Conservation (phyloP, 2,888 invertebrate genomes). For the Apamea crenata region DNA sequence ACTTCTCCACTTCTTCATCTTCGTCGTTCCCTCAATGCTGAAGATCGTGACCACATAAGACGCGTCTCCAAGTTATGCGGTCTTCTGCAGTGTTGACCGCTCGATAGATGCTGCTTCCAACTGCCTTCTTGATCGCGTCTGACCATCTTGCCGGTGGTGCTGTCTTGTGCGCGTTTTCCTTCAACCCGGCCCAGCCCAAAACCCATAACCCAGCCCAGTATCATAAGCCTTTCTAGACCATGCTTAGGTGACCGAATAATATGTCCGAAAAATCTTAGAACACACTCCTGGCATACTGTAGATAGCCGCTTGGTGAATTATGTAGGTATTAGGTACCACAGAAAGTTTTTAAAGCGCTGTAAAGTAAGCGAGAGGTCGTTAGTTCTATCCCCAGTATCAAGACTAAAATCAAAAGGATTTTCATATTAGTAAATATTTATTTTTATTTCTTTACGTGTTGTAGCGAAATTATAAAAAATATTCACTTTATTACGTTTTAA, state of each 20-base stretch:
- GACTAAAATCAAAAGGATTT: not conserved
- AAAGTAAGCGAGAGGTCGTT: not conserved
- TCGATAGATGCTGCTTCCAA: not conserved
- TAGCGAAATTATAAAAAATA: too few relatives aligned
- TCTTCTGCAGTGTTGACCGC: not conserved
- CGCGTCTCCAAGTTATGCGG: not conserved
- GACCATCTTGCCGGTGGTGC: not conserved
- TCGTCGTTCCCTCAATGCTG: not conserved
- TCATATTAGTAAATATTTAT: too few relatives aligned
- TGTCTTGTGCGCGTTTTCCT: not conserved
- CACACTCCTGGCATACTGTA: not conserved
- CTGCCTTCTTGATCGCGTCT: not conserved
- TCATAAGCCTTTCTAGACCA: not conserved
- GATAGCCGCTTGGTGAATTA: not conserved
- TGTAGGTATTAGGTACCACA: not conserved
- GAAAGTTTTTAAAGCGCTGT: not conserved
- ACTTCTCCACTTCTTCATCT: not conserved
- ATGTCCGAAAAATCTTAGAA: too few relatives aligned
- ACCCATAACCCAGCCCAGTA: not conserved
- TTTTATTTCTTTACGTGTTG: too few relatives aligned
- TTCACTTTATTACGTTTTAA: too few relatives aligned
- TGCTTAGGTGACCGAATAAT: not conserved
- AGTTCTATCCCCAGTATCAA: not conserved
- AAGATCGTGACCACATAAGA: too few relatives aligned
- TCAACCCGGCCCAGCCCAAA: too few relatives aligned